Evolutionary conservation across 2,888 invertebrate genomes (phyloP).

Genomic region (Creontiades dilutus): DNA sequence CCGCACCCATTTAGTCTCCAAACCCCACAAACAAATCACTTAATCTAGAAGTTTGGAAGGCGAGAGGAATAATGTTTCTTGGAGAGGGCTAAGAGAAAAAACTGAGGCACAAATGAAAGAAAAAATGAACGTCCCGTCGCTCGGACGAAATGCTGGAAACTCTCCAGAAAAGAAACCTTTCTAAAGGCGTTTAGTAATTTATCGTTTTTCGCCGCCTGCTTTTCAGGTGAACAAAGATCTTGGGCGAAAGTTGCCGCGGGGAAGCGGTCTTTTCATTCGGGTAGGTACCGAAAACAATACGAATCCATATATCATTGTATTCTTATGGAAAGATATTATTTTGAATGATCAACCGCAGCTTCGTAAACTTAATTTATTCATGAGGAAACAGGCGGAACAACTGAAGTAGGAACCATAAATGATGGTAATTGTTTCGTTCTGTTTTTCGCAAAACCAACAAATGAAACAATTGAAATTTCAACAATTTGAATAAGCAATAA

Average conservation of each 20-base stretch:
- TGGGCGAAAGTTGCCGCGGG: neutral
- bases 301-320: neutral
- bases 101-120: neutral
- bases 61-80: neutral
- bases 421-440: too few species aligned
- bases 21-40: too few species aligned
- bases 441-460: too few species aligned
- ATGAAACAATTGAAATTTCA: too few species aligned
- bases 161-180: conserved; percentile 29
- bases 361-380: too few species aligned
- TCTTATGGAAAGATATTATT: too few species aligned
- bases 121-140: neutral
- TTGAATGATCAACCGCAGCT: too few species aligned
- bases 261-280: neutral
- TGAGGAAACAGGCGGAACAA: too few species aligned
- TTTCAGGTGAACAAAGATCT: neutral
- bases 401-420: too few species aligned
- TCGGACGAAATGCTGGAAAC: conserved; percentile 14
- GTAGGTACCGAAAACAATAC: neutral
- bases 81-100: neutral
- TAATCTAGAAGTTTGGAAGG: neutral
- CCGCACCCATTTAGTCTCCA: too few species aligned
- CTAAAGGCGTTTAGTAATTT: conserved; percentile 1
- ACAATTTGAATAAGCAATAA: too few species aligned
- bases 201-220: conserved; percentile 29